Percentiles rank a stretch among this genome's conserved stretches.
Conservation (phyloP, 2,113 vertebrate genomes). For the Mormyrus lacerda region DNA sequence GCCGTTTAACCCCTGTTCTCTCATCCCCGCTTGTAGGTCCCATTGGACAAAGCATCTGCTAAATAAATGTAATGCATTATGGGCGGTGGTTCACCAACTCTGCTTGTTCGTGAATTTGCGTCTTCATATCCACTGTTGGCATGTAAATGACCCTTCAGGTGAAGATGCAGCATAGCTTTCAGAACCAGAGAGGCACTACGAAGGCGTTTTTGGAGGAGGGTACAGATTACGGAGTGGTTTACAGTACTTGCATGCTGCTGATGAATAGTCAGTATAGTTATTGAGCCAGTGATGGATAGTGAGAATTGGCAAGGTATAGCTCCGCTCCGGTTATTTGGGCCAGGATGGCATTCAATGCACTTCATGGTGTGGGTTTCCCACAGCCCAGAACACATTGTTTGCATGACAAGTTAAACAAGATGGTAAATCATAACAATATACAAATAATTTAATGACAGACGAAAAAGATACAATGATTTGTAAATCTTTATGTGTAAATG, state of each 20-base stretch:
- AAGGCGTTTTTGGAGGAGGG: background rate
- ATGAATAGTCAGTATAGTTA: background rate
- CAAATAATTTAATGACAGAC: background rate
- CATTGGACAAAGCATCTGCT: background rate
- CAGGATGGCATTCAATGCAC: background rate
- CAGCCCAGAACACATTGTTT: background rate
- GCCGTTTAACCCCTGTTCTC: background rate
- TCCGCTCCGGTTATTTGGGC: background rate
- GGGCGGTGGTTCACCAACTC: background rate
- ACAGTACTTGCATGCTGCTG: background rate
- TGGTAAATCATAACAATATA: background rate
- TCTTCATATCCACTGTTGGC: background rate
- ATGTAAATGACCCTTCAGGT: background rate
- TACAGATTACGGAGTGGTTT: background rate
- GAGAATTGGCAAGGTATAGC: background rate
- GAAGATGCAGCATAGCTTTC: background rate
- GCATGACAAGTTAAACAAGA: background rate
- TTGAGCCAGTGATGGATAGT: background rate
- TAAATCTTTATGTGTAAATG: background rate
- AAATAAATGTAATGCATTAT: background rate
- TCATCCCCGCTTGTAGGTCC: background rate
- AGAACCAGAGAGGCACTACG: background rate
- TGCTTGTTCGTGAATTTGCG: background rate
- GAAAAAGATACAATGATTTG: background rate
- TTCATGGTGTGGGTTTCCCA: background rate